Evolutionary conservation across 2,113 vertebrate species (phyloP).

Genomic region (Ciconia stormi): DNA sequence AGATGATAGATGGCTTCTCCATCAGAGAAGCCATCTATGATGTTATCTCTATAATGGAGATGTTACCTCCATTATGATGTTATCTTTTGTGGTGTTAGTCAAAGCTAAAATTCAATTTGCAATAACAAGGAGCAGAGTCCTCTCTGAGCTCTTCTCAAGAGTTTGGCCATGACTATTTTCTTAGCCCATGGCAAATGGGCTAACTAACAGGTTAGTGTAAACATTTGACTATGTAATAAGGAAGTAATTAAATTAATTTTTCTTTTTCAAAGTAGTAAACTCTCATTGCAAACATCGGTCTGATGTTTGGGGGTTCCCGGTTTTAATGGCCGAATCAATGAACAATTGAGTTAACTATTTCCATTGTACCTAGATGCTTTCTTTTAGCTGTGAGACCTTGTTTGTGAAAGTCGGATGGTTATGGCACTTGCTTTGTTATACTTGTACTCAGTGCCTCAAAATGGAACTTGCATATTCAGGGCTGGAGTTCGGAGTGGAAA

Average conservation of each 20-base stretch:
- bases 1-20: not conserved
- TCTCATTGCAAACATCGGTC: not conserved
- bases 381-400: not conserved
- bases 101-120: not conserved
- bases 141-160: not conserved
- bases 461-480: slow-evolving; percentile 56
- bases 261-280: not conserved
- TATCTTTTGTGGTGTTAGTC: not conserved
- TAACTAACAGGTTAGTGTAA: not conserved
- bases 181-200: not conserved
- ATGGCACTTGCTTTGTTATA: slow-evolving; percentile 52
- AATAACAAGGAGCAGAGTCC: not conserved
- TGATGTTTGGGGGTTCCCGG: not conserved
- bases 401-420: slow-evolving; percentile 8
- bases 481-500: slow-evolving; percentile 66
- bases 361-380: not conserved
- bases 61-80: not conserved
- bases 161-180: not conserved
- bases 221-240: not conserved
- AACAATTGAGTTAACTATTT: not conserved
- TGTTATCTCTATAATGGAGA: not conserved
- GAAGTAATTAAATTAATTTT: not conserved
- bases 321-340: not conserved
- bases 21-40: not conserved
- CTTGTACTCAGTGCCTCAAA: slow-evolving; percentile 40